Evolutionary conservation across 2,113 vertebrate genomes (phyloP), one percentile per base, ranked within the genome.

Genomic region (Crocuta crocuta): DNA sequence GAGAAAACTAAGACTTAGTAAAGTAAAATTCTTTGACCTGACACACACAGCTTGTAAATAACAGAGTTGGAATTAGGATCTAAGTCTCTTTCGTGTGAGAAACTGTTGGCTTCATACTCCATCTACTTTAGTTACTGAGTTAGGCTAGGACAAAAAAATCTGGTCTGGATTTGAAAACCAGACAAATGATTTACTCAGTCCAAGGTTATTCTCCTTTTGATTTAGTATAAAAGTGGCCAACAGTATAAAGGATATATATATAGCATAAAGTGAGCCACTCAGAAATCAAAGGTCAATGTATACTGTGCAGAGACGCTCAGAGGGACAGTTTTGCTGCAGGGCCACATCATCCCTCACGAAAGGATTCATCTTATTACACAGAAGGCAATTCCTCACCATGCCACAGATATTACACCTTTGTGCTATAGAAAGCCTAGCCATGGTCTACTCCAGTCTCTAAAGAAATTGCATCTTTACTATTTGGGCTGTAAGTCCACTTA

Each of bases 111-210:
- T 86, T 76, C 74, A 19, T 48, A 5, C 4, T 85, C 35, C 13
- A 10, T 50, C 15, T 10, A 83, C 21, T 82, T 28, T 68, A 48
- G 7, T 78, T 45, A 19, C 71, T 76, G 12, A 55, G 43, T 43
- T 45, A 83, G 33, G 35, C 19, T 3, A 35, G 17, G 9, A 10
- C 3, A 16, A 76, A 50, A 80, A 71, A 39, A 3, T 53, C 11
- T 63, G 61, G 39, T 78, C n/a, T 91, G 43, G 39, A 26, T 84
- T 79, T 96, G 68, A 91, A 93, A 95, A 82, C 28, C 79, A 61
- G 48, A 50, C 55, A 70, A 63, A 26, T 95, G 9, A n/a, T n/a
- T 82, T 78, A 28, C 53, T 80, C 11, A 63, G 35, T 86, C 10
- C 65, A 76, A 35, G 6, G 33, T 23, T 78, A 17, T 11, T 66